Evolutionary conservation across 2,113 vertebrate genomes (phyloP), one percentile per base, ranked within the genome.

Genomic region (Taurulus bubalis): DNA sequence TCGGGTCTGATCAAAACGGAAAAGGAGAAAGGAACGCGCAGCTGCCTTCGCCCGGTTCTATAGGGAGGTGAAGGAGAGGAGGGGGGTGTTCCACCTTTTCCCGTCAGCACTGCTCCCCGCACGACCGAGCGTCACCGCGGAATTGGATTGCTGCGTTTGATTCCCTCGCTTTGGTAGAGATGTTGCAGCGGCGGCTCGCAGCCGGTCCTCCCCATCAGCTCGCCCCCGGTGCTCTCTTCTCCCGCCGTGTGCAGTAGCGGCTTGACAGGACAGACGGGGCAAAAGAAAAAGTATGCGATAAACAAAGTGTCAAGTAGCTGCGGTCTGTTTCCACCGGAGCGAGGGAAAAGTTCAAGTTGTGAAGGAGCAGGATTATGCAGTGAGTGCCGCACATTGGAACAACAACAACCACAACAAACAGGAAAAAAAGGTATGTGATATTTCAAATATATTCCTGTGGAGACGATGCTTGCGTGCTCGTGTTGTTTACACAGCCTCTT

Each of bases 341-440:
- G 75, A 76, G 72, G 85, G 81, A 92, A 91, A 96, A 96, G 94
- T 95, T 95, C 80, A 89, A 92, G 79, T 88, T 77, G 42, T 3
- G 87, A 83, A 83, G 87, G 75, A 85, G 79, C 82, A 92, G 92
- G 91, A 94, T 85, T 72, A 92, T 87, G 87, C 90, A 85, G 87
- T 92, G 83, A 90, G 87, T 71, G 58, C 74, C 28, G 64, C 85
- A 9, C 83, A 34, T 38, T 80, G 88, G 68, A 87, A 20, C n/a
- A 22, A 6, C 49, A 53, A 53, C 20, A n/a, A 53, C 20, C 8
- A 53, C 4, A 55, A 24, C 1, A n/a, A 55, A 24, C 11, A 26
- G n/a, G 24, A 26, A 6, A 58, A 28, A 79, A 93, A 95, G 95
- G 95, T 96, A 94, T 85, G 95, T 88, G 56, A 40, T 78, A 67